A percentile compares a stretch with the other conserved stretches of the same genome.
phyloP scores from a whole-genome alignment of 2,113 vertebrate genomes.

The Cebidichthys violaceus region DNA sequence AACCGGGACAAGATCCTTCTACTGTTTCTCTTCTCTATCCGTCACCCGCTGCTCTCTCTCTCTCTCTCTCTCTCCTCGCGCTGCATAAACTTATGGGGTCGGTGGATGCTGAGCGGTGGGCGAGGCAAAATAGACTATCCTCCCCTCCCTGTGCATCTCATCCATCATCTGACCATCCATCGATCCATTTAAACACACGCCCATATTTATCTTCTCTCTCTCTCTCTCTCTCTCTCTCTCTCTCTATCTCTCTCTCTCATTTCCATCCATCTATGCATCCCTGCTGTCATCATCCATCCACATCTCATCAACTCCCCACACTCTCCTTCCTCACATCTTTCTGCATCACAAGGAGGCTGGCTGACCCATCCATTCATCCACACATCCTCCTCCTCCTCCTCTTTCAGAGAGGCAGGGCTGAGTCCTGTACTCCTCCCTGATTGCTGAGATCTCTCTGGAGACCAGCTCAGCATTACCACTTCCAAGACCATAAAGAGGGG shows the following conservation, averaged over 20 bases:
- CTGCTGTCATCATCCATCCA: slow-evolving; percentile 59
- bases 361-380: slow-evolving; percentile 56
- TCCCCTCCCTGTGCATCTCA: slow-evolving; percentile 38
- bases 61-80: slow-evolving; percentile 14
- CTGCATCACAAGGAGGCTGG: slow-evolving; percentile 43
- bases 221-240: slow-evolving; percentile 7
- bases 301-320: slow-evolving; percentile 18
- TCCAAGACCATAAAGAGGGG: slow-evolving; percentile 49
- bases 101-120: slow-evolving; percentile 48
- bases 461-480: slow-evolving; percentile 73
- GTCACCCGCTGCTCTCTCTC: slow-evolving; percentile 34
- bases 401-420: slow-evolving; percentile 24
- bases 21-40: slow-evolving; percentile 29
- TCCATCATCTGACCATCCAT: slow-evolving; percentile 55
- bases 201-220: slow-evolving; percentile 44
- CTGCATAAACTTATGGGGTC: slow-evolving; percentile 47
- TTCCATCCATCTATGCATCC: slow-evolving; percentile 54
- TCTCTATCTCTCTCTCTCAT: slow-evolving; percentile 24
- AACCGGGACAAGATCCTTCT: slow-evolving; percentile 17
- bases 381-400: background rate
- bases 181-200: slow-evolving; percentile 45
- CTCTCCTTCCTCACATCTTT: slow-evolving; percentile 26
- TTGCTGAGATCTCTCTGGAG: slow-evolving; percentile 61
- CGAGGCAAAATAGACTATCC: slow-evolving; percentile 30
- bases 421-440: slow-evolving; percentile 42